Conservation (phyloP, 2,113 vertebrate species). For the Mustelus asterias region DNA sequence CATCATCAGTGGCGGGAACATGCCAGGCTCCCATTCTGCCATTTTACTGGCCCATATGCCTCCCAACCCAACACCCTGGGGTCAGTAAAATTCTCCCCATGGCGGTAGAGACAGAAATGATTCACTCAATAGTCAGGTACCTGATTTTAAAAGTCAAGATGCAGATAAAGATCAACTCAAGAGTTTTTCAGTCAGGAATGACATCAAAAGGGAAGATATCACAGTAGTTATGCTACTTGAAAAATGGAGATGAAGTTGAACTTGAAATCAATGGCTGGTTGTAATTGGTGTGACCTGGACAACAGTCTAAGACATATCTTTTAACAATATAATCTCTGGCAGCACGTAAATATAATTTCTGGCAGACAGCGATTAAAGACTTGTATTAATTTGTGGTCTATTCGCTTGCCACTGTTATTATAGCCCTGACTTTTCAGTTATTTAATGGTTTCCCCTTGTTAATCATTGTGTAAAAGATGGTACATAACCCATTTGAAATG, state of each 20-base stretch:
- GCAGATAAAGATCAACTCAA: neutral
- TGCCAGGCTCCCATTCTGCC: neutral
- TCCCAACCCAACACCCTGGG: neutral
- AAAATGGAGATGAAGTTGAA: neutral
- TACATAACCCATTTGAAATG: neutral
- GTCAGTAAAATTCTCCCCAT: neutral
- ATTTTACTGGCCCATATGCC: neutral
- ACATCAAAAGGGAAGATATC: neutral
- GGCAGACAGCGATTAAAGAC: too few relatives aligned
- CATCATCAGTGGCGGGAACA: neutral
- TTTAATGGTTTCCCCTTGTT: neutral
- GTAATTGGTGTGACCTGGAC: neutral
- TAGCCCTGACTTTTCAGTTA: neutral
- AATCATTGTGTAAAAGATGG: neutral
- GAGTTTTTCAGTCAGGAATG: neutral
- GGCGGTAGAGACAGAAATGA: neutral
- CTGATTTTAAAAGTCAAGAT: neutral
- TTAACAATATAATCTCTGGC: neutral
- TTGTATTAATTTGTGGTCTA: neutral
- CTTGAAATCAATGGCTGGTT: neutral
- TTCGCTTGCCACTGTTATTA: neutral
- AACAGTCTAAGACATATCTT: neutral
- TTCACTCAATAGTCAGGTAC: neutral
- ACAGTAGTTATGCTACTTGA: neutral
- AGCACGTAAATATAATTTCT: neutral